Evolutionary conservation across 1,140 invertebrate genomes (phyloP).

Genomic region (Drosophila busckii): DNA sequence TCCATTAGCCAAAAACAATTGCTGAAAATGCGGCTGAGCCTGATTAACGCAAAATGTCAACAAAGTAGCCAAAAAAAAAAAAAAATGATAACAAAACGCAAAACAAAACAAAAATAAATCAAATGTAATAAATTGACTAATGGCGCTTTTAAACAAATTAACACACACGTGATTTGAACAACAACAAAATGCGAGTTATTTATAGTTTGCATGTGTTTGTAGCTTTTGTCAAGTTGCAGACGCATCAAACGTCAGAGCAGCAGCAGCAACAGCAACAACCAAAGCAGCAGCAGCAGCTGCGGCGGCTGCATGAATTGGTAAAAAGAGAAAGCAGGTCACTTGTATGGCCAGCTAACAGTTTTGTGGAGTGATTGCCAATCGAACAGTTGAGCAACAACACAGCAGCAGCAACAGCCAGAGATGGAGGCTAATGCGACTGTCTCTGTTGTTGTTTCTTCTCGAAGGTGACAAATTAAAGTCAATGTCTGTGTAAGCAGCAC

Average conservation of each 20-base stretch:
- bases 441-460: slow-evolving; percentile 43
- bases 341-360: slow-evolving; percentile 66
- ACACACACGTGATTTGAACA: slow-evolving; percentile 64
- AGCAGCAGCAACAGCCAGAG: slow-evolving; percentile 35
- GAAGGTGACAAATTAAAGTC: slow-evolving; percentile 61
- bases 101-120: slow-evolving; percentile 30
- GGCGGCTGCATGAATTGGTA: slow-evolving; percentile 63
- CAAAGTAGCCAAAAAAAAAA: not conserved
- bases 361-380: slow-evolving; percentile 68
- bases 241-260: slow-evolving; percentile 1
- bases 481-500: slow-evolving; percentile 31
- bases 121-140: no score
- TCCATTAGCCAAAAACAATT: slow-evolving; percentile 35
- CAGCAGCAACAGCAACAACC: not conserved
- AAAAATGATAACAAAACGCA: no score
- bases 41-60: slow-evolving; percentile 25
- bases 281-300: slow-evolving; percentile 4
- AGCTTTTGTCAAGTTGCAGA: slow-evolving; percentile 34
- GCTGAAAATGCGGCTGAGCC: slow-evolving; percentile 19
- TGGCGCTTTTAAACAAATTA: no score
- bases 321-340: slow-evolving; percentile 76
- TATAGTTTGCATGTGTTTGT: slow-evolving; percentile 1
- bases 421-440: slow-evolving; percentile 59
- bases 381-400: slow-evolving; percentile 70
- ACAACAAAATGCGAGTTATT: slow-evolving; percentile 8